A percentile compares a stretch with the other conserved stretches of the same genome.
These are phyloP conservation scores for Anolis sagrei DNA, from an alignment of 2,113 vertebrate species.

Conservation along the genomic window DNA sequence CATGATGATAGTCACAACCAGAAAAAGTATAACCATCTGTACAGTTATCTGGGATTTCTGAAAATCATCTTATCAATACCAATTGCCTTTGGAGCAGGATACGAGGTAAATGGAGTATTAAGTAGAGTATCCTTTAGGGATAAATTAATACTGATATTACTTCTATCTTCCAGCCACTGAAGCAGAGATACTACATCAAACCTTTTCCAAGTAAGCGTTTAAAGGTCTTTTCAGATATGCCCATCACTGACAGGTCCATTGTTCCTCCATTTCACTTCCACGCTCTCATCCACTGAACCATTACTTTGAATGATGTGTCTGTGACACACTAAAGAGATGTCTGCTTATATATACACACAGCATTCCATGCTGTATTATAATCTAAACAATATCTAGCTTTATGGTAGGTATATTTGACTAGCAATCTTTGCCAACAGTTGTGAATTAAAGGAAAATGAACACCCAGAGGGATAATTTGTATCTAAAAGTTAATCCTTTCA, in stretches of 20 bases:
- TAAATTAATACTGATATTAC: not conserved
- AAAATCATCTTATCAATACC: not conserved
- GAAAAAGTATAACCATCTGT: not conserved
- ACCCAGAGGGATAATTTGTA: not conserved
- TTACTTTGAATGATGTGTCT: not conserved
- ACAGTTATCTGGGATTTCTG: rapidly evolving
- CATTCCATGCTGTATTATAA: not conserved
- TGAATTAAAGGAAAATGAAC: not conserved
- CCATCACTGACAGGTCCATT: not conserved
- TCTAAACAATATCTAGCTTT: not conserved
- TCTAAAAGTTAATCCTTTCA: not conserved
- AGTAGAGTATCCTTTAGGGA: not conserved
- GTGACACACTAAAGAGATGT: not conserved
- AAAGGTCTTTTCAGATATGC: not conserved
- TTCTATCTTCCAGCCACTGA: not conserved
- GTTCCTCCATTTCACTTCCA: not conserved
- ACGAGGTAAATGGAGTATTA: not conserved
- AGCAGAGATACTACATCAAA: not conserved
- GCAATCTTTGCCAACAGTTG: not conserved
- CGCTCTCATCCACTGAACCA: not conserved
- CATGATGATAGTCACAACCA: not conserved
- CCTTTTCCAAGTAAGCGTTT: not conserved
- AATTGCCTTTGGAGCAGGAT: not conserved
- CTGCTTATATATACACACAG: not conserved
- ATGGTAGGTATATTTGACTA: not conserved